Evolutionary conservation across 2,797 vertebrate genomes (phyloP).

Genomic region (Scolopax bukidnonensis): DNA sequence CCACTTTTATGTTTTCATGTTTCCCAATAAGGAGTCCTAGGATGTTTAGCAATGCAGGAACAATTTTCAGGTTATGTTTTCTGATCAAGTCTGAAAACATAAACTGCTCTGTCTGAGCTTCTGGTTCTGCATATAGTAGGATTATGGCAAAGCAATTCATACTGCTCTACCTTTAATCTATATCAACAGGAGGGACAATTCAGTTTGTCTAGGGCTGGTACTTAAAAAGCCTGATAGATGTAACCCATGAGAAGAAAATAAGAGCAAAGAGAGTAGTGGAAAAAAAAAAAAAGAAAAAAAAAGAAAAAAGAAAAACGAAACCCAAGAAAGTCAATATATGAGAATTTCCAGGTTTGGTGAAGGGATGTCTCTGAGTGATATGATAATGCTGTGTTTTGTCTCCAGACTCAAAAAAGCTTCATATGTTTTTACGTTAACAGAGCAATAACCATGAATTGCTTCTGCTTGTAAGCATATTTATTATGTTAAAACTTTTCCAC

Average conservation of each 20-base stretch:
- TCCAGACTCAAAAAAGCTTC: neutral
- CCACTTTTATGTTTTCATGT: neutral
- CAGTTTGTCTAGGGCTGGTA: constrained; percentile 40
- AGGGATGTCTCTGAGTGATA: neutral
- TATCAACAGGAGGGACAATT: constrained; percentile 64
- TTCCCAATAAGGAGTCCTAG: neutral
- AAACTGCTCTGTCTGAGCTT: constrained; percentile 18
- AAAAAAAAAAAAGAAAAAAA: neutral
- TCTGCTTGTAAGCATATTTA: neutral
- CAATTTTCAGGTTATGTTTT: constrained; percentile 37
- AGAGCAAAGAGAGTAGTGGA: neutral
- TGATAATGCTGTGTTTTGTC: neutral
- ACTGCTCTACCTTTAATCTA: constrained; percentile 67
- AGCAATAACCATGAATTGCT: neutral
- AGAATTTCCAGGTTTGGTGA: neutral
- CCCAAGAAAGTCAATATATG: neutral
- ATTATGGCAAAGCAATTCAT: constrained; percentile 69
- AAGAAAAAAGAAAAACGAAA: neutral
- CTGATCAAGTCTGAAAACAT: constrained; percentile 36
- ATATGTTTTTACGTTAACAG: neutral
- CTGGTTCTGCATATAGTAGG: constrained; percentile 73
- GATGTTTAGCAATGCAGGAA: neutral
- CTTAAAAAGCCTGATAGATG: constrained; percentile 43
- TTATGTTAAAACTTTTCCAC: neutral
- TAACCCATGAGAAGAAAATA: constrained; percentile 42